These are phyloP conservation scores for Clusia tigrina DNA, from an alignment of 2,888 invertebrate genomes.

Conservation along the genomic window DNA sequence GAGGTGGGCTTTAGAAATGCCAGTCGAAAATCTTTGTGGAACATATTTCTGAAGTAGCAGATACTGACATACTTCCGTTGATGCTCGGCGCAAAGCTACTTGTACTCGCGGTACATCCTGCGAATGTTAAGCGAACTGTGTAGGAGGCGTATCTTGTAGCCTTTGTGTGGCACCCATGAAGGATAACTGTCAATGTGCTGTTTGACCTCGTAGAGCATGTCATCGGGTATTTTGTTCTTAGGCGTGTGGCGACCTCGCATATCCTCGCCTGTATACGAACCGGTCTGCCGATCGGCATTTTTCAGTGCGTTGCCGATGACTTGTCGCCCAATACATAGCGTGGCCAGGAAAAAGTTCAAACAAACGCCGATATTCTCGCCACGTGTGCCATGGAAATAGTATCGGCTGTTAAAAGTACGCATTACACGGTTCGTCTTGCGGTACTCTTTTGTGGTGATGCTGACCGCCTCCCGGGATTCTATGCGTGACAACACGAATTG, in stretches of 20 bases:
- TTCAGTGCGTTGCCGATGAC: slow-evolving; percentile 35
- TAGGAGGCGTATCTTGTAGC: slow-evolving; percentile 35
- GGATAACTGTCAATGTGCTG: slow-evolving; percentile 41
- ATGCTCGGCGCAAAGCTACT: slow-evolving; percentile 28
- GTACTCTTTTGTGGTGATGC: slow-evolving; percentile 33
- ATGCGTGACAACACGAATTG: slow-evolving; percentile 38
- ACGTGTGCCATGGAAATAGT: slow-evolving; percentile 32
- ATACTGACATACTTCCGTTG: slow-evolving; percentile 29
- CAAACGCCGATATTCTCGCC: slow-evolving; percentile 40
- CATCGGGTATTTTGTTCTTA: slow-evolving; percentile 34
- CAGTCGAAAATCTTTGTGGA: slow-evolving; percentile 36
- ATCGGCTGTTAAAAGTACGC: slow-evolving; percentile 36
- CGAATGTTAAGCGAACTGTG: slow-evolving; percentile 38
- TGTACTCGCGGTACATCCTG: slow-evolving; percentile 37
- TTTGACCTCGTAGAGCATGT: slow-evolving; percentile 30
- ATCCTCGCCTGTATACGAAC: slow-evolving; percentile 36
- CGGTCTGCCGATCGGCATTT: slow-evolving; percentile 38
- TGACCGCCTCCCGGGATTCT: slow-evolving; percentile 36
- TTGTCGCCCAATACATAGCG: slow-evolving; percentile 34
- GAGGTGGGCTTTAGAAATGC: slow-evolving; percentile 32
- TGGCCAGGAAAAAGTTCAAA: slow-evolving; percentile 35
- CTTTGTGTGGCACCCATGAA: slow-evolving; percentile 39
- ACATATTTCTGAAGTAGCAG: slow-evolving; percentile 33
- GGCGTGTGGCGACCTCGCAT: slow-evolving; percentile 30
- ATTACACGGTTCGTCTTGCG: slow-evolving; percentile 36